Conservation (phyloP, 2,797 vertebrate species). For the Leuciscus waleckii region DNA sequence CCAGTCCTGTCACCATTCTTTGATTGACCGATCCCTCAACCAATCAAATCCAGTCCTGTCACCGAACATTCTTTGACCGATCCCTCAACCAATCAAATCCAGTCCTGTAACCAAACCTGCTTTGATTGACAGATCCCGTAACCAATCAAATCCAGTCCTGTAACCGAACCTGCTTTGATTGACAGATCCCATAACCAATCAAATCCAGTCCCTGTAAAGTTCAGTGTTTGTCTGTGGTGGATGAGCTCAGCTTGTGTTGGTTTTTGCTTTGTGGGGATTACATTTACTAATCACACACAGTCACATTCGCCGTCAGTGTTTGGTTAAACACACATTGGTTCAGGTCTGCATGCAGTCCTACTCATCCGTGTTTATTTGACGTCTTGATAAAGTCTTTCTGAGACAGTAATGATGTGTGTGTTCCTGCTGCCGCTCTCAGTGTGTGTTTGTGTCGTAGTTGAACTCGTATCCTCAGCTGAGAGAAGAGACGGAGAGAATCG, state of each 20-base stretch:
- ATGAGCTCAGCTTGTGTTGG: neutral
- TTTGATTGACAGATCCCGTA: neutral
- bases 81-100: neutral
- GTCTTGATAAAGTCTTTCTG: neutral
- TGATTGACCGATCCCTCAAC: neutral
- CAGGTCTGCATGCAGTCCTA: neutral
- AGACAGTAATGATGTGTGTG: neutral
- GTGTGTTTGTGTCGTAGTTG: slow-evolving; percentile 35
- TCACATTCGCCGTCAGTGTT: neutral
- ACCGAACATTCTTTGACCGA: neutral
- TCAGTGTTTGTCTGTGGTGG: neutral
- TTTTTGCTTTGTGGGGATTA: slow-evolving; percentile 24
- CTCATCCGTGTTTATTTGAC: neutral
- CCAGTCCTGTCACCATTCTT: neutral
- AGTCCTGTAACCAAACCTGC: neutral
- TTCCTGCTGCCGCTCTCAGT: slow-evolving; percentile 32
- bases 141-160: neutral
- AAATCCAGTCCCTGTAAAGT: neutral
- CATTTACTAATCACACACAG: neutral
- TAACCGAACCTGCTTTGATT: neutral
- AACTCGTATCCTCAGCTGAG: slow-evolving; percentile 33
- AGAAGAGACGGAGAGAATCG: slow-evolving; percentile 39
- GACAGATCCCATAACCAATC: neutral
- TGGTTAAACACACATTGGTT: neutral
- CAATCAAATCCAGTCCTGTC: neutral